Evolutionary conservation across 2,113 vertebrate species (phyloP), one percentile per base, ranked within the genome.

Genomic region (Phocoena sinus): DNA sequence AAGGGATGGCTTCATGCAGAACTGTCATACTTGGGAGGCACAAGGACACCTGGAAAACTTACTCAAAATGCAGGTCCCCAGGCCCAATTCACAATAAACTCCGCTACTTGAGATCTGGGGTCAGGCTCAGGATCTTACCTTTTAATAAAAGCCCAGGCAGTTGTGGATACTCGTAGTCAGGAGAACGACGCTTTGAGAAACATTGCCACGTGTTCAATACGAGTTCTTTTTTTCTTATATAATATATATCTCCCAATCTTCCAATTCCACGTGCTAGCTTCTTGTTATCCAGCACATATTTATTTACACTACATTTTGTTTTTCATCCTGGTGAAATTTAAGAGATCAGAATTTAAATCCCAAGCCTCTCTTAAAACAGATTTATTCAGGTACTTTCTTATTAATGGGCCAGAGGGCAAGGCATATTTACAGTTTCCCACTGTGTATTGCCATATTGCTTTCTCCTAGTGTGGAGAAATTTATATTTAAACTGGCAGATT

Each of bases 401-500:
- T 60, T 84, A 87, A 91, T 3, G 6, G 71, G 31, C 56, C 76
- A 77, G 63, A 70, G 77, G 84, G 21, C 62, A 91, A 47, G 13
- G 38, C 20, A 14, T 60, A 83, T 63, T 56, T 92, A 93, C 13
- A 92, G 77, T 13, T 87, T 71, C 38, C 38, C 6, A 47, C 25
- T 53, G 28, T 50, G 47, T 53, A 33, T 47, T 71, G n/a, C 79
- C 33, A n/a, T 58, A 60, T 62, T 88, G 68, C 63, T 76, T 94
- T 88, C 73, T 79, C 44, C 47, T 36, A 5, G 36, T 41, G 28
- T 91, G 91, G 26, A 91, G 56, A 60, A 68, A 92, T 91, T 95
- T 96, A 84, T 94, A 94, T 91, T 94, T 93, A 93, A 96, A 93
- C 67, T 2, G 26, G 53, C 93, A 96, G 65, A 85, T 82, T 91